A percentile compares a stretch with the other conserved stretches of the same genome.
Evolutionary conservation across 1,140 invertebrate species (phyloP).

Genomic region (Apis mellifera): Amel_HAv3.1 CM009933.2:6937001-6937500

Average conservation of each 20-base stretch:
- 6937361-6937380: background rate
- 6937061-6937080: slow-evolving; percentile 88
- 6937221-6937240: slow-evolving; percentile 84
- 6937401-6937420: slow-evolving; percentile 22
- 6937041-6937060: slow-evolving; percentile 93
- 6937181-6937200: slow-evolving; percentile 27
- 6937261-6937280: slow-evolving; percentile 93
- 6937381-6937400: background rate
- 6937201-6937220: slow-evolving; percentile 66
- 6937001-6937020: slow-evolving; percentile 87
- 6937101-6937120: slow-evolving; percentile 83
- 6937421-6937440: slow-evolving; percentile 15
- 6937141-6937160: slow-evolving; percentile 78
- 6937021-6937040: slow-evolving; percentile 95
- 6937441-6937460: background rate
- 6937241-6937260: slow-evolving; percentile 95
- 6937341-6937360: background rate
- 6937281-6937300: slow-evolving; percentile 22
- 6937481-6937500: too few species aligned
- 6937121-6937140: slow-evolving; percentile 79
- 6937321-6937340: background rate
- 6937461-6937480: background rate
- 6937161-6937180: slow-evolving; percentile 73
- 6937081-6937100: slow-evolving; percentile 86
- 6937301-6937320: background rate